Evolutionary conservation across 2,113 vertebrate genomes (phyloP).

Genomic region (Ursus arctos): DNA sequence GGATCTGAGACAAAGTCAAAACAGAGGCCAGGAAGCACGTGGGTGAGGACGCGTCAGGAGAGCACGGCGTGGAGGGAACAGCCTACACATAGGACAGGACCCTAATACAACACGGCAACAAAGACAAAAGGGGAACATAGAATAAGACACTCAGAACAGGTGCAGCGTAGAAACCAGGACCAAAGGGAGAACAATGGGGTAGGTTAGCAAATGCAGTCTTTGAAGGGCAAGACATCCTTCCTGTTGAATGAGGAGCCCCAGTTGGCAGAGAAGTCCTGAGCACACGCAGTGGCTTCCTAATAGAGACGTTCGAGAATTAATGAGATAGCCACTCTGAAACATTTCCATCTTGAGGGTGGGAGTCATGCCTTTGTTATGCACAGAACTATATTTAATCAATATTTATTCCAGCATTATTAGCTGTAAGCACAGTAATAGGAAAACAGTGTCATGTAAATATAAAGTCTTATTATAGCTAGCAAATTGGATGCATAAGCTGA

Average conservation of each 20-base stretch:
- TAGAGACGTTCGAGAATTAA: background rate
- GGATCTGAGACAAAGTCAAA: background rate
- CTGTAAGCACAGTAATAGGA: slow-evolving; percentile 29
- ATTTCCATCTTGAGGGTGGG: background rate
- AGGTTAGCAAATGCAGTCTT: no score
- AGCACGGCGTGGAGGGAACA: accelerated
- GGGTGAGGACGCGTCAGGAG: accelerated
- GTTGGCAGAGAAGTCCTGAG: accelerated
- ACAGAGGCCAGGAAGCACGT: background rate
- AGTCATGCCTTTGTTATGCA: background rate
- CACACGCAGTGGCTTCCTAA: background rate
- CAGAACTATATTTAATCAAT: slow-evolving; percentile 31
- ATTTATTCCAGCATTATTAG: slow-evolving; percentile 60
- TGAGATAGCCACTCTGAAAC: background rate
- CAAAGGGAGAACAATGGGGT: accelerated
- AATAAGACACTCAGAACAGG: background rate
- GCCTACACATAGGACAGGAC: accelerated
- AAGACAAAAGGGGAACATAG: no score
- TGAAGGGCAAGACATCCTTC: accelerated
- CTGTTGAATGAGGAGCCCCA: accelerated
- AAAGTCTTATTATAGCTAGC: slow-evolving; percentile 66
- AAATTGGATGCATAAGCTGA: slow-evolving; percentile 67
- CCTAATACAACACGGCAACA: accelerated
- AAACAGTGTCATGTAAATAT: slow-evolving; percentile 55
- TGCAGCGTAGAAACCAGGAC: accelerated